Evolutionary conservation across 2,113 vertebrate species (phyloP).

Genomic region (Asarcornis scutulata): DNA sequence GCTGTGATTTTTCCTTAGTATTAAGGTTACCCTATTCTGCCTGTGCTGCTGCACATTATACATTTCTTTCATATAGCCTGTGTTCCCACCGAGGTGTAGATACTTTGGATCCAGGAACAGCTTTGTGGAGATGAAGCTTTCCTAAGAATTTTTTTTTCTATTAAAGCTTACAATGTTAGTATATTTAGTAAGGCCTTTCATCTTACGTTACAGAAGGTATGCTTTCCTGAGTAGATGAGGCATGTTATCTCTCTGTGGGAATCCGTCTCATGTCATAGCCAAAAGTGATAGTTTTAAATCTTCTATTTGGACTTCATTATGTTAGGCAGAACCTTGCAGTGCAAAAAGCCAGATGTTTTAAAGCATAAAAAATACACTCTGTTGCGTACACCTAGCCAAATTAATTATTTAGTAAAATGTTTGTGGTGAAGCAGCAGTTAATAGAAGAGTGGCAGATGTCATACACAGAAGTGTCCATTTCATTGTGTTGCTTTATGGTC

Average conservation of each 20-base stretch:
- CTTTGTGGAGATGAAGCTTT: constrained; percentile 12
- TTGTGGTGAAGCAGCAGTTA: constrained; percentile 25
- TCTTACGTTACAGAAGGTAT: neutral
- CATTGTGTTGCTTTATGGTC: neutral
- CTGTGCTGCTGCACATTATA: neutral
- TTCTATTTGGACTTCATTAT: constrained; percentile 24
- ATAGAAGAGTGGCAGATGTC: constrained; percentile 54
- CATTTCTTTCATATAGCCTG: neutral
- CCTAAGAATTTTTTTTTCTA: constrained; percentile 1
- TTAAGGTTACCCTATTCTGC: neutral
- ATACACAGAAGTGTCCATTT: constrained; percentile 50
- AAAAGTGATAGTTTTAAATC: constrained; percentile 31
- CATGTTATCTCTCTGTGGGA: constrained; percentile 23
- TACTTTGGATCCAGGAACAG: neutral
- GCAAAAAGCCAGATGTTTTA: constrained; percentile 69
- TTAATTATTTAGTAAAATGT: constrained; percentile 51
- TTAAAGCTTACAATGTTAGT: constrained; percentile 5
- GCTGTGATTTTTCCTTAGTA: neutral
- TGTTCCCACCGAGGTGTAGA: constrained; percentile 23
- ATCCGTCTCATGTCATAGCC: neutral
- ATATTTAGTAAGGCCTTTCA: constrained; percentile 40
- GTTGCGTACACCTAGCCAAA: constrained; percentile 55
- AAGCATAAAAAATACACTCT: constrained; percentile 15
- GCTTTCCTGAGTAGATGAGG: constrained; percentile 26
- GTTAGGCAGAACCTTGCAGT: constrained; percentile 19